These are phyloP conservation scores for Pristionchus entomophagus DNA, from an alignment of 2,888 invertebrate genomes.

Conservation along the genomic window DNA sequence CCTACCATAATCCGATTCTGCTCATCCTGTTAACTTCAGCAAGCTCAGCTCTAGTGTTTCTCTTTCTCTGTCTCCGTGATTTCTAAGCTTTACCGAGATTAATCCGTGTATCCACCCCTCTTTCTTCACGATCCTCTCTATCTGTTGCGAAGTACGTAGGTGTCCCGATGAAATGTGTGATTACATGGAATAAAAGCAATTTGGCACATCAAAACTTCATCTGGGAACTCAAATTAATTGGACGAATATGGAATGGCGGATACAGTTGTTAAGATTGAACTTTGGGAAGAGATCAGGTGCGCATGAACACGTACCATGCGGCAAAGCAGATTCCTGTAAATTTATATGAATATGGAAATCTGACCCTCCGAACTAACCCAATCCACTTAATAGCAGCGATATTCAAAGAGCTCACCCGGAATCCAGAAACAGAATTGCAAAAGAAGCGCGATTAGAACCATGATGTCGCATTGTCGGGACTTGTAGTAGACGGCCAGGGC, in stretches of 20 bases:
- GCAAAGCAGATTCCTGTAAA: slow-evolving; percentile 30
- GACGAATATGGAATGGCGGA: neutral
- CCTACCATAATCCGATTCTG: neutral
- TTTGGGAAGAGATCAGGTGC: neutral
- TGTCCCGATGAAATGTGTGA: neutral
- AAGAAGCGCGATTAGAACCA: slow-evolving; percentile 22
- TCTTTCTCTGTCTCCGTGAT: neutral
- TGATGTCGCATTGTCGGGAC: slow-evolving; percentile 19
- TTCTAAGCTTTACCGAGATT: neutral
- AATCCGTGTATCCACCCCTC: neutral
- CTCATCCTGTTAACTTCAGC: neutral
- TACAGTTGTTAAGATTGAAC: neutral
- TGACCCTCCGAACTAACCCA: too few relatives aligned
- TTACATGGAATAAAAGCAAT: neutral
- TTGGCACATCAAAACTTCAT: neutral
- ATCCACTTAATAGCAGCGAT: too few relatives aligned
- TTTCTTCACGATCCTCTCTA: neutral
- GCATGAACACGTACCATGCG: slow-evolving; percentile 28
- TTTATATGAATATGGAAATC: neutral
- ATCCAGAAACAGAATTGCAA: slow-evolving; percentile 27
- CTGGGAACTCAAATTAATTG: neutral
- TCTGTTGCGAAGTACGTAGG: slow-evolving; percentile 7
- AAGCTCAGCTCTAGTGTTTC: neutral
- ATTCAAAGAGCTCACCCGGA: slow-evolving; percentile 8
- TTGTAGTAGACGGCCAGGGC: slow-evolving; percentile 43